Evolutionary conservation across 2,113 vertebrate genomes (phyloP), one percentile per base, ranked within the genome.

Genomic region (Cyprinodon tularosa): DNA sequence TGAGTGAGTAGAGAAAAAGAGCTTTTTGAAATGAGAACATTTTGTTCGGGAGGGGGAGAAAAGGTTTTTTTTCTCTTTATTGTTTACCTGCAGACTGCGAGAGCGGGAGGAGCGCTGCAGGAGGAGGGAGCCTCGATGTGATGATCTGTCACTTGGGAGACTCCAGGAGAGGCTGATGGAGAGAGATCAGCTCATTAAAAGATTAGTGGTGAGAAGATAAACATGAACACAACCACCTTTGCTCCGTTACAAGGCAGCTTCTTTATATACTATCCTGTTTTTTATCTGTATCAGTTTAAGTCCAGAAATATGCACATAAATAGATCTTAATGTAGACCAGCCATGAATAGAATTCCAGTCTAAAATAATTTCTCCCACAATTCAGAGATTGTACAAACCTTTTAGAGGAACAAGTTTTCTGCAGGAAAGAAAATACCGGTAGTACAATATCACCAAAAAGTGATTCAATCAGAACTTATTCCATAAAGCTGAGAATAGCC

Each of bases 101-200:
- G 96, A 96, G 80, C 91, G 94, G 12, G 95, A 97, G 90, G 96
- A 97, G 80, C 96, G 95, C 45, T 91, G 93, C 44, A 95, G 89
- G 77, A 96, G 96, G 70, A 89, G 90, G 63, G 95, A 94, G 29
- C 93, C 95, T 29, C 90, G 92, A 59, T 92, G 94, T 1, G 96
- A 97, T 68, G 96, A 97, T 71, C 77, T 94, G 65, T 95, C 96
- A 80, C 92, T 96, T 84, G 94, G 94, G 76, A 95, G 94, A 74
- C 94, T 98, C 72, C 96, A 98, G 93, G 96, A 96, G 81, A 95
- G 94, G 80, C 83, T 98, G 84, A 94, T 82, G 7, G 97, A 98
- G 91, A 94, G 95, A 86, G 96, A 98, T 80, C 95, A 96, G 76
- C 93, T 96, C 87, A 97, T 96, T 76, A 96, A 95, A 88, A 94